Evolutionary conservation across 2,113 vertebrate genomes (phyloP).

Genomic region (Verasper variegatus): DNA sequence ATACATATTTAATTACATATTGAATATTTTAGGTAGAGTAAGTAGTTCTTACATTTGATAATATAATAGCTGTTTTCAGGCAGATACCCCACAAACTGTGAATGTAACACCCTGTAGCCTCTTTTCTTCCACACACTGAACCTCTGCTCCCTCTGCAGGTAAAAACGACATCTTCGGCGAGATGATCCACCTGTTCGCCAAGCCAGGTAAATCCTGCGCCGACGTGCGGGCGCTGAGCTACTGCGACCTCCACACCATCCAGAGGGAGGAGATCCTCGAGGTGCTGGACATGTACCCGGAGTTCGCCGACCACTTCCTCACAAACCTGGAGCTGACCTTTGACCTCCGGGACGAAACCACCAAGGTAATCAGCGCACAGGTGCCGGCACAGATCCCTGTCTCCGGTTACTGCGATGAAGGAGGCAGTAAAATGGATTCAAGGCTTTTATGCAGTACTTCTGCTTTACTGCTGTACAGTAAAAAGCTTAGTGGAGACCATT

Average conservation of each 20-base stretch:
- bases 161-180: slow-evolving; percentile 99
- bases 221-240: slow-evolving; percentile 95
- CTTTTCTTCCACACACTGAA: no score
- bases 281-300: slow-evolving; percentile 99
- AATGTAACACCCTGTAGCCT: no score
- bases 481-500: background rate
- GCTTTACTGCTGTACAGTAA: slow-evolving; percentile 1
- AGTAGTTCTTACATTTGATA: background rate
- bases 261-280: slow-evolving; percentile 93
- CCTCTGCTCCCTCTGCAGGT: slow-evolving; percentile 75
- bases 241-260: slow-evolving; percentile 96
- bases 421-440: background rate
- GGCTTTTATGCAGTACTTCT: slow-evolving; percentile 9
- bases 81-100: no score
- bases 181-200: slow-evolving; percentile 93
- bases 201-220: slow-evolving; percentile 93
- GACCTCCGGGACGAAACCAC: slow-evolving; percentile 92
- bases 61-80: no score
- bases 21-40: no score
- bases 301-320: slow-evolving; percentile 95
- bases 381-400: background rate
- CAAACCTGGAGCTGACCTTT: slow-evolving; percentile 95
- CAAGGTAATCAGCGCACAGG: slow-evolving; percentile 73
- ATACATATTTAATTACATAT: no score
- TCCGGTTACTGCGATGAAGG: background rate